These are phyloP conservation scores for Ochropleura plecta DNA, from an alignment of 2,888 invertebrate species.

Conservation along the genomic window DNA sequence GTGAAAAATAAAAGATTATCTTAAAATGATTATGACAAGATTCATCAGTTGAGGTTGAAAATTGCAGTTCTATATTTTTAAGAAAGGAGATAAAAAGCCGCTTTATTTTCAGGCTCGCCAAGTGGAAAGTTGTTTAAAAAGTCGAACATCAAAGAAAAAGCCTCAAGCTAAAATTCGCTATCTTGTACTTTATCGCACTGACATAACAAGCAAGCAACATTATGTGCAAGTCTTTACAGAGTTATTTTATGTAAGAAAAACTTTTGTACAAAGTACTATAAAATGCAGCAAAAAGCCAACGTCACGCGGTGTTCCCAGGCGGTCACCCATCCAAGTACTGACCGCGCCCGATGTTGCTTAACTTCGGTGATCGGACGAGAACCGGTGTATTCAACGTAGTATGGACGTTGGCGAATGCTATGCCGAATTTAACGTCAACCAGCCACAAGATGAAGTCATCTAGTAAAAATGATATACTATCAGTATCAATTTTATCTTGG, in stretches of 20 bases:
- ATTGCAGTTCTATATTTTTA: not conserved
- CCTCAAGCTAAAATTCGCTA: not conserved
- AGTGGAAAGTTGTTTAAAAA: not conserved
- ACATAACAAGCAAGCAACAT: not conserved
- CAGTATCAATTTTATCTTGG: not conserved
- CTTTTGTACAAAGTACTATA: not conserved
- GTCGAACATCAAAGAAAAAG: not conserved
- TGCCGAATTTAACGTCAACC: not conserved
- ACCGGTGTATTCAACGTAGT: constrained; percentile 87
- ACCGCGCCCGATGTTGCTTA: constrained; percentile 88
- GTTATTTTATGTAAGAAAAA: not conserved
- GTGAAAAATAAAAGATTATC: constrained; percentile 41
- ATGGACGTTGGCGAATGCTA: constrained; percentile 76
- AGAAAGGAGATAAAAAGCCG: not conserved
- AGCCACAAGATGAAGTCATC: not conserved
- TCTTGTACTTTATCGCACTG: not conserved
- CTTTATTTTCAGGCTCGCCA: not conserved
- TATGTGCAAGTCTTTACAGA: not conserved
- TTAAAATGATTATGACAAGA: too few species aligned
- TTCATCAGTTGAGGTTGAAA: not conserved
- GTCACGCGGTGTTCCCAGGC: constrained; percentile 86
- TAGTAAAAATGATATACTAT: not conserved
- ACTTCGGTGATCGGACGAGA: constrained; percentile 89
- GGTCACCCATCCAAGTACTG: constrained; percentile 89
- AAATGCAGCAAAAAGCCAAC: constrained; percentile 77